Evolutionary conservation across 1,140 invertebrate species (phyloP).

Genomic region (Battus philenor): DNA sequence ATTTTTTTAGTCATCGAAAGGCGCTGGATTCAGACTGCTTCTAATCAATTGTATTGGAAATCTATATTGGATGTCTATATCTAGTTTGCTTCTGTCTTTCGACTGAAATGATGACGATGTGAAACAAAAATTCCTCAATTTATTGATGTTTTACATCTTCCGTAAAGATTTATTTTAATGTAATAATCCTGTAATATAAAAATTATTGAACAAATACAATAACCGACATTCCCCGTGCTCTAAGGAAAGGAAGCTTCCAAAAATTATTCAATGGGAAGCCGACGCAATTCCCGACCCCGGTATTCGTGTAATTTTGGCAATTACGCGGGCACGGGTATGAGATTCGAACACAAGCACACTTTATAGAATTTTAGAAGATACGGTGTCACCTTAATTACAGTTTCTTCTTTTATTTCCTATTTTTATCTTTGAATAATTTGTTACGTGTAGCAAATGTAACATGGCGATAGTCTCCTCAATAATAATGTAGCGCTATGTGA

Average conservation of each 20-base stretch:
- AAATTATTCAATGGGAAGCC: conserved; percentile 52
- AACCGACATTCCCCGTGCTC: conserved; percentile 23
- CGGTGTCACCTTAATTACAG: too few species aligned
- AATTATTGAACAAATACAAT: conserved; percentile 10
- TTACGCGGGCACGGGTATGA: conserved; percentile 10
- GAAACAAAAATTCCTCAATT: neutral
- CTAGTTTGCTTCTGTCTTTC: neutral
- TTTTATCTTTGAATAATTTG: too few species aligned
- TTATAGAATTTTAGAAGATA: conserved; percentile 8
- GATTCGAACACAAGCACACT: conserved; percentile 11
- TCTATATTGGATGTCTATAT: neutral
- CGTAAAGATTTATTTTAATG: conserved; percentile 1
- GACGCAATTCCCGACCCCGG: conserved; percentile 28
- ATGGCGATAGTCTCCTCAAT: too few species aligned
- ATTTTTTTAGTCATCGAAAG: too few species aligned
- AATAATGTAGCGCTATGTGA: too few species aligned
- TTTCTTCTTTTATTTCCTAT: too few species aligned
- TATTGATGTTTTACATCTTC: neutral
- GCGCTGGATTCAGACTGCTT: too few species aligned
- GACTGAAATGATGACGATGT: neutral
- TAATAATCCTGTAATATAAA: neutral
- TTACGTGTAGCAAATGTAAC: too few species aligned
- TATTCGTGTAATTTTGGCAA: conserved; percentile 14
- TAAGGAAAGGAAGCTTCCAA: conserved; percentile 45
- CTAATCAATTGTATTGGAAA: neutral